Conservation (phyloP, 2,888 invertebrate species). For the Drosophila meridiana region DNA sequence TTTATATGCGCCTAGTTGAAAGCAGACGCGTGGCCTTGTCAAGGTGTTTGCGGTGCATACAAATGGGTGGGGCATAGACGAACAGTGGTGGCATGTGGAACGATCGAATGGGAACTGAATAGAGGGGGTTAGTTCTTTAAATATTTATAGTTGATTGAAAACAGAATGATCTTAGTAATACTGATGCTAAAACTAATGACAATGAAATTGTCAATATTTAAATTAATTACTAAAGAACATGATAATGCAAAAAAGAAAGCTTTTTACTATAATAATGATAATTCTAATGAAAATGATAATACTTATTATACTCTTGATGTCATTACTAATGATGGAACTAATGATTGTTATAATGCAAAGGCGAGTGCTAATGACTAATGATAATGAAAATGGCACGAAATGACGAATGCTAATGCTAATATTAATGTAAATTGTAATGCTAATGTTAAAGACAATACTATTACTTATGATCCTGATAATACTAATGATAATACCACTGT, state of each 20-base stretch:
- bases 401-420: not conserved
- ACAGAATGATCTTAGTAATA: not conserved
- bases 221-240: not conserved
- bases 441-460: not conserved
- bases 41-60: constrained; percentile 34
- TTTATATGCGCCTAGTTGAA: constrained; percentile 40
- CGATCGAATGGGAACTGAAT: no score
- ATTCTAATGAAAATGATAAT: not conserved
- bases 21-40: constrained; percentile 55
- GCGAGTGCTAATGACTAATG: not conserved
- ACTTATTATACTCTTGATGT: not conserved
- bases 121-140: no score
- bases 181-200: not conserved
- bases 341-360: not conserved
- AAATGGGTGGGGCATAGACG: constrained; percentile 2
- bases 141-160: no score
- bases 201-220: not conserved
- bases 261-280: not conserved
- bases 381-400: not conserved
- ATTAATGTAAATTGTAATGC: not conserved
- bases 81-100: not conserved
- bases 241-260: not conserved
- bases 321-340: not conserved
- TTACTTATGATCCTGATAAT: not conserved
- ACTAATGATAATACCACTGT: not conserved